phyloP scores from a whole-genome alignment of 2,888 invertebrate genomes.

The Alentia gelatinosa region DNA sequence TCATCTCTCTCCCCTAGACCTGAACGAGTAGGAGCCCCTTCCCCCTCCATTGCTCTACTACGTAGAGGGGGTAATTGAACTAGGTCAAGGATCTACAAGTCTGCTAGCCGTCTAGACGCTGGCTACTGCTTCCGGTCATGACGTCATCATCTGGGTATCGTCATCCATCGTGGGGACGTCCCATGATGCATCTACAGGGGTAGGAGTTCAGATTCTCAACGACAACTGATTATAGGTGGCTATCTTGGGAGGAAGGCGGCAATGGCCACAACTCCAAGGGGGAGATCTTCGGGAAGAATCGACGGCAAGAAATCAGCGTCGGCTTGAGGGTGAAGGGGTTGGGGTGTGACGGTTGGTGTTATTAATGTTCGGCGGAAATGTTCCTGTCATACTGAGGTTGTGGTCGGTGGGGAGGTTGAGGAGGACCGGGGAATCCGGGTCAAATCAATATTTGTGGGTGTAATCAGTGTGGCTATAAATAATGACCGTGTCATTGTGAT shows the following conservation, averaged over 20 bases:
- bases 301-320: neutral
- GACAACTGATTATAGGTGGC: conserved; percentile 20
- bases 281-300: neutral
- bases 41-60: neutral
- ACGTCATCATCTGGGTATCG: conserved; percentile 33
- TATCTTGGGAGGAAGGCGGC: neutral
- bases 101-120: neutral
- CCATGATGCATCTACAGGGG: neutral
- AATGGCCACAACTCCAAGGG: neutral
- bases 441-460: conserved; percentile 39
- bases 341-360: neutral
- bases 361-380: neutral
- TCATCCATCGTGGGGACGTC: neutral
- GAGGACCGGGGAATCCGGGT: neutral
- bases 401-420: neutral
- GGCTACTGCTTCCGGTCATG: conserved; percentile 9
- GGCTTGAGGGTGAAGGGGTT: neutral
- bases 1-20: neutral
- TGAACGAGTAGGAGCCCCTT: neutral
- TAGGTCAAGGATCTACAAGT: conserved; percentile 40
- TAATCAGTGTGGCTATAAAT: conserved; percentile 44
- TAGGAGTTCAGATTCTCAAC: neutral
- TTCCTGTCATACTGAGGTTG: neutral
- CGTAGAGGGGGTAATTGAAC: neutral
- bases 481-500: conserved; percentile 50